A percentile compares a stretch with the other conserved stretches of the same genome.
These are phyloP conservation scores for Artemisiospiza belli DNA, from an alignment of 2,113 vertebrate species.

Conservation along the genomic window DNA sequence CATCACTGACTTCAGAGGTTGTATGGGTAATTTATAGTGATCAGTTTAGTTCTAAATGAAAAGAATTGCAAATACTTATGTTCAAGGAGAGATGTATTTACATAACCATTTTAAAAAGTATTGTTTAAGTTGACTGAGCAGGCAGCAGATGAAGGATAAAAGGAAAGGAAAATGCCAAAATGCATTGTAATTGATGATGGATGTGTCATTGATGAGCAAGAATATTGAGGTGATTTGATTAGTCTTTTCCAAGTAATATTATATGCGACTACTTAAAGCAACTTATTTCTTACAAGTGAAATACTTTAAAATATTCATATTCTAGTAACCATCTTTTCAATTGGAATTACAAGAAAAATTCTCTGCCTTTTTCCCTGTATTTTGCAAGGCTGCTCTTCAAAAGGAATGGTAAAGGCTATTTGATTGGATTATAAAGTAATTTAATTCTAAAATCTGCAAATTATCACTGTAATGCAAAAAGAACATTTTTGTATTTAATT, in stretches of 20 bases:
- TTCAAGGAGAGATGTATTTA: background rate
- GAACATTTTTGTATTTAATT: background rate
- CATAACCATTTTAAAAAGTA: background rate
- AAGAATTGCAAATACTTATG: background rate
- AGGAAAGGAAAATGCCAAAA: background rate
- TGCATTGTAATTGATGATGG: background rate
- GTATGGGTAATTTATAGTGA: background rate
- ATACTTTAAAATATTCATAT: background rate
- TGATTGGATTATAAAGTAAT: background rate
- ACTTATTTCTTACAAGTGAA: background rate
- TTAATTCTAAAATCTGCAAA: background rate
- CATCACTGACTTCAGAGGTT: background rate
- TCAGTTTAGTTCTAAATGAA: background rate
- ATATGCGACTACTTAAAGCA: background rate
- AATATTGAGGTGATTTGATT: constrained; percentile 11
- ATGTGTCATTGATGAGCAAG: background rate
- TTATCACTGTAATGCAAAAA: background rate
- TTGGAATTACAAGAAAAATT: background rate
- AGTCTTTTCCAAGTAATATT: background rate
- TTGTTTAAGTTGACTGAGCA: background rate
- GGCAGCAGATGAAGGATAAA: background rate
- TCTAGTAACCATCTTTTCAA: background rate
- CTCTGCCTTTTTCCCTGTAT: background rate
- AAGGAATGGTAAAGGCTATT: background rate
- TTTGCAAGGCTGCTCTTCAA: background rate